Conservation (phyloP, 2,797 vertebrate species). For the Austrolebias charrua region DNA sequence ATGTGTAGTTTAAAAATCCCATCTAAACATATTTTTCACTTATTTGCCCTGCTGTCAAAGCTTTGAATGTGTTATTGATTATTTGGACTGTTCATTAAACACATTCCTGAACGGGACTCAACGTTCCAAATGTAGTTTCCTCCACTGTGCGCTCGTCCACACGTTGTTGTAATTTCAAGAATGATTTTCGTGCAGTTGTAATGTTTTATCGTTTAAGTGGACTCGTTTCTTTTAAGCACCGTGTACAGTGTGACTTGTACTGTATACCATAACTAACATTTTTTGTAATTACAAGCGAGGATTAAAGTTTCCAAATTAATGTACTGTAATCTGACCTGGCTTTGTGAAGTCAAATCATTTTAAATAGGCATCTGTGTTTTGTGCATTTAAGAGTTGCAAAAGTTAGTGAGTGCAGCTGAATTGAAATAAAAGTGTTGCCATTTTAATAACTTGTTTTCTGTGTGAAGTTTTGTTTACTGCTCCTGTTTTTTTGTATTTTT, state of each 20-base stretch:
- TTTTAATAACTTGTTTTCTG: slow-evolving; percentile 18
- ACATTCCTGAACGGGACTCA: slow-evolving; percentile 23
- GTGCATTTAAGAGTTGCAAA: slow-evolving; percentile 61
- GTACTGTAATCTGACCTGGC: slow-evolving; percentile 10
- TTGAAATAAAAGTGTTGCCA: slow-evolving; percentile 68
- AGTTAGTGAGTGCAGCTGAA: slow-evolving; percentile 57
- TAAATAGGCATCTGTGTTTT: slow-evolving; percentile 52
- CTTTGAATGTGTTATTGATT: slow-evolving; percentile 64
- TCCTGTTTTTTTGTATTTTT: slow-evolving; percentile 21
- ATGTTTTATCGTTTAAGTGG: slow-evolving; percentile 11
- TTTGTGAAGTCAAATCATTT: slow-evolving; percentile 44
- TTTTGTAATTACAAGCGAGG: slow-evolving; percentile 12
- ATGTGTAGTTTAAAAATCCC: too few species aligned
- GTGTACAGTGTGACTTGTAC: slow-evolving; percentile 18
- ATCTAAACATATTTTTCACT: too few species aligned
- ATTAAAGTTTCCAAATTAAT: neutral
- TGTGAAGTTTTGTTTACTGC: slow-evolving; percentile 49
- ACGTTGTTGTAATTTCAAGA: slow-evolving; percentile 14
- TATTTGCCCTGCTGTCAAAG: slow-evolving; percentile 64
- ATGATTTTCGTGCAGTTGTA: too few species aligned
- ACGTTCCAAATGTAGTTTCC: slow-evolving; percentile 7
- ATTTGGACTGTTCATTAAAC: neutral
- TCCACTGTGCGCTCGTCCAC: slow-evolving; percentile 3
- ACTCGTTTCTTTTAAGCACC: slow-evolving; percentile 20
- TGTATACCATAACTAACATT: slow-evolving; percentile 26